Evolutionary conservation across 2,113 vertebrate genomes (phyloP), one percentile per base, ranked within the genome.

Genomic region (Thalassoma bifasciatum): DNA sequence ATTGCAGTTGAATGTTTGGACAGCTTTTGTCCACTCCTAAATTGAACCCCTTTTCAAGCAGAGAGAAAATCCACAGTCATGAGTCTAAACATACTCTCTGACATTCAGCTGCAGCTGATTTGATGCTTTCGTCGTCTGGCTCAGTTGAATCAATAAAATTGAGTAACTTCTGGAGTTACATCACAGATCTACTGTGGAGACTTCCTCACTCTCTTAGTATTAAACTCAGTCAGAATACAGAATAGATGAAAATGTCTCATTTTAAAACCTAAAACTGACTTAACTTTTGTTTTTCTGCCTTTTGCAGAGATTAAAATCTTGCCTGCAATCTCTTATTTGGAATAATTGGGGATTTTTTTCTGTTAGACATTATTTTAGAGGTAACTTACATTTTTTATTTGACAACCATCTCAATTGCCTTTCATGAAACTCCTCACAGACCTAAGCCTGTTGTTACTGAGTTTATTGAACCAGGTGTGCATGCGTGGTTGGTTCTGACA

Each of bases 391-490:
- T 19, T 30, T 30, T 30, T 30, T 30, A 4, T 30, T 30, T 4
- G 38, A 30, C 2, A 8, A 49, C n/a, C 5, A 50, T 53, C 34
- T 49, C 38, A 44, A 54, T 4, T 17, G 50, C 4, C n/a, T 49
- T 64, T 68, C 64, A 62, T 49, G 1, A 14, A 36, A 47, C 14
- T 58, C 60, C 62, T 72, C 46, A 19, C 62, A 60, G 44, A 62
- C 30, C 21, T n/a, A 17, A 67, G 40, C 7, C 34, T 34, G 52
- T 23, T 64, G 46, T 64, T 34, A 40, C 23, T 65, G 30, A 53
- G 34, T 64, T 69, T 60, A 44, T 38, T 72, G 37, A 76, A 49
- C 37, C 57, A 84, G 75, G 73, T 73, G 58, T 19, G 17, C 17
- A 10, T 10, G 49, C 16, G 37, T 52, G 38, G 49, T 23, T 30